Percentiles rank a stretch among this genome's conserved stretches.
phyloP scores from a whole-genome alignment of 2,888 invertebrate genomes.

The Papilio elwesi region DNA sequence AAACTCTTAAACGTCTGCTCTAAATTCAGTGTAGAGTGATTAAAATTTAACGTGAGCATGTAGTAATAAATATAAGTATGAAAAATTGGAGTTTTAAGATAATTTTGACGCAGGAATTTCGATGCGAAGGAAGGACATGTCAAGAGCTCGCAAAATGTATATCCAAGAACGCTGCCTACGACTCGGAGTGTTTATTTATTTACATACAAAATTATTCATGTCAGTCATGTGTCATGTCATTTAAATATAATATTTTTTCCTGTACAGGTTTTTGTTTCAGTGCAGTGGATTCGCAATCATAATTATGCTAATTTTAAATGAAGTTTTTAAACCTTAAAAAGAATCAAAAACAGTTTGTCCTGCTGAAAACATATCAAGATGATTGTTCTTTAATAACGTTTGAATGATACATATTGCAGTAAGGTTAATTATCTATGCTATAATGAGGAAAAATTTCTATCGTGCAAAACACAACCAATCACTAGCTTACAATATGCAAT shows the following conservation, averaged over 20 bases:
- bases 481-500: constrained; percentile 30
- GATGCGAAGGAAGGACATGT: not conserved
- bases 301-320: not conserved
- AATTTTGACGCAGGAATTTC: too few relatives aligned
- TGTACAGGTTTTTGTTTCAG: not conserved
- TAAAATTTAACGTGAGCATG: too few relatives aligned
- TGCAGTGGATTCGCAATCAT: not conserved
- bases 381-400: not conserved
- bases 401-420: constrained; percentile 4
- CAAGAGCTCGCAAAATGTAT: not conserved
- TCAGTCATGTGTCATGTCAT: too few relatives aligned
- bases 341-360: not conserved
- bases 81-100: too few relatives aligned
- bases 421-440: constrained; percentile 19
- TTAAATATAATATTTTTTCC: constrained; percentile 1
- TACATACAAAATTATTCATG: not conserved
- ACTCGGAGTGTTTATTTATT: not conserved
- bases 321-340: not conserved
- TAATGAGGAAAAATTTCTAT: constrained; percentile 30
- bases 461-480: constrained; percentile 32
- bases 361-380: not conserved
- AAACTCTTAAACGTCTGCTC: too few relatives aligned
- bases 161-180: not conserved
- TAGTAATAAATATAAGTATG: too few relatives aligned
- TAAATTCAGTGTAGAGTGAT: too few relatives aligned